phyloP scores from a whole-genome alignment of 2,113 vertebrate species.

The Labrus mixtus region DNA sequence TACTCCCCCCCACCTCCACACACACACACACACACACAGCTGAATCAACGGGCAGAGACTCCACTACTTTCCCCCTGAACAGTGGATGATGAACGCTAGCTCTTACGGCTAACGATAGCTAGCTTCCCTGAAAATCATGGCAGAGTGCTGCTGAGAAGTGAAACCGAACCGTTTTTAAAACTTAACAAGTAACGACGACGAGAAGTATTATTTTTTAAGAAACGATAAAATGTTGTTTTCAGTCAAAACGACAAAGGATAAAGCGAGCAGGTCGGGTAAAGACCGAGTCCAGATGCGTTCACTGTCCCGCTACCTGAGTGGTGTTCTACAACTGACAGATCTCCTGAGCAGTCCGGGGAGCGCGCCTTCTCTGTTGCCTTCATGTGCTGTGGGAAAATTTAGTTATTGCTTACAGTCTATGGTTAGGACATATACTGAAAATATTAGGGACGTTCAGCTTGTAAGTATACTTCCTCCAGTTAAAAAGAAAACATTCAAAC shows the following conservation, averaged over 20 bases:
- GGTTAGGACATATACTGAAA: too few species aligned
- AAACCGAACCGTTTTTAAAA: not conserved
- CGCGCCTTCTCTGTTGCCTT: constrained; percentile 40
- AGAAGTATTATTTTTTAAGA: accelerated
- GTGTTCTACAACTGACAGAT: constrained; percentile 66
- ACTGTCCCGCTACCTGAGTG: constrained; percentile 32
- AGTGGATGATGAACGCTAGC: constrained; percentile 31
- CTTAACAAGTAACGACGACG: not conserved
- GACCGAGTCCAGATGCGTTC: not conserved
- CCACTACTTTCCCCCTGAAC: constrained; percentile 32
- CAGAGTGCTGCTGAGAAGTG: not conserved
- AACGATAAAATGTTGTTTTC: not conserved
- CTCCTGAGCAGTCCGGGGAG: not conserved
- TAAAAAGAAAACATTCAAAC: too few species aligned
- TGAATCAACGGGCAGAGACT: constrained; percentile 2
- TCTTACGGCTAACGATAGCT: constrained; percentile 50
- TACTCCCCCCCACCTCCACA: not conserved
- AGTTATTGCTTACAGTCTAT: too few species aligned
- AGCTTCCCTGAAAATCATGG: constrained; percentile 41
- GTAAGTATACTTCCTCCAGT: too few species aligned
- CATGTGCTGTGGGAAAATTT: not conserved
- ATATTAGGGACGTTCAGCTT: too few species aligned
- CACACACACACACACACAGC: not conserved
- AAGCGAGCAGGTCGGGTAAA: not conserved
- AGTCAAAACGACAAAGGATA: not conserved